phyloP scores from a whole-genome alignment of 2,888 invertebrate species.

The Hydriomena furcata region DNA sequence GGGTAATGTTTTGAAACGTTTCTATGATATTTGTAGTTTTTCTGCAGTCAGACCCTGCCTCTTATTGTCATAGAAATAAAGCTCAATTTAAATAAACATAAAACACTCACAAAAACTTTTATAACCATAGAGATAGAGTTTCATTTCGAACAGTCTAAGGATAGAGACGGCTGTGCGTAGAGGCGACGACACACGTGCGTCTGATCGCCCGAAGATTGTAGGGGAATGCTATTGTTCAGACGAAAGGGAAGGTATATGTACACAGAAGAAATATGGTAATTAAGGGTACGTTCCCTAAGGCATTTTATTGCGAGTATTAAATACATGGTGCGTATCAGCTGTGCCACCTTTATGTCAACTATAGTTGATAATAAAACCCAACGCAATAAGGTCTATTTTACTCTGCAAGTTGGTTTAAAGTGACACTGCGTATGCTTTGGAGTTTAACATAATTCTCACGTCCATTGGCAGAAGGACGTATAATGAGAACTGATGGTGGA shows the following conservation, averaged over 20 bases:
- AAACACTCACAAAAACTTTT: not conserved
- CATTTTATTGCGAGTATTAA: too few relatives aligned
- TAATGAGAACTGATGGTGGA: slow-evolving; percentile 31
- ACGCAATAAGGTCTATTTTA: not conserved
- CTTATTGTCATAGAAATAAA: too few relatives aligned
- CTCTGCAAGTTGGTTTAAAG: not conserved
- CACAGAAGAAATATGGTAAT: not conserved
- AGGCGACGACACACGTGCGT: slow-evolving; percentile 37
- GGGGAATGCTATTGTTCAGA: slow-evolving; percentile 20
- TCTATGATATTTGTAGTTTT: too few relatives aligned
- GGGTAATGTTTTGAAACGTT: too few relatives aligned
- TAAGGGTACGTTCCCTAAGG: too few relatives aligned
- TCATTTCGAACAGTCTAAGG: not conserved
- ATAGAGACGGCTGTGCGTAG: not conserved
- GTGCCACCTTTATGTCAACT: too few relatives aligned
- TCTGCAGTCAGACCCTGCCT: not conserved
- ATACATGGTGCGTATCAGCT: too few relatives aligned
- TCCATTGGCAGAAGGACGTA: slow-evolving; percentile 29
- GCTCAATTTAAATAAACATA: too few relatives aligned
- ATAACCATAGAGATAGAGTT: not conserved
- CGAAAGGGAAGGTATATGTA: slow-evolving; percentile 29
- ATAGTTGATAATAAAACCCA: not conserved
- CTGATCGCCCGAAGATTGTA: slow-evolving; percentile 42
- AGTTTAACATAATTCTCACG: slow-evolving; percentile 53
- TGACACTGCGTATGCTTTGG: slow-evolving; percentile 6